Evolutionary conservation across 2,113 vertebrate genomes (phyloP).

Genomic region (Stegastes partitus): DNA sequence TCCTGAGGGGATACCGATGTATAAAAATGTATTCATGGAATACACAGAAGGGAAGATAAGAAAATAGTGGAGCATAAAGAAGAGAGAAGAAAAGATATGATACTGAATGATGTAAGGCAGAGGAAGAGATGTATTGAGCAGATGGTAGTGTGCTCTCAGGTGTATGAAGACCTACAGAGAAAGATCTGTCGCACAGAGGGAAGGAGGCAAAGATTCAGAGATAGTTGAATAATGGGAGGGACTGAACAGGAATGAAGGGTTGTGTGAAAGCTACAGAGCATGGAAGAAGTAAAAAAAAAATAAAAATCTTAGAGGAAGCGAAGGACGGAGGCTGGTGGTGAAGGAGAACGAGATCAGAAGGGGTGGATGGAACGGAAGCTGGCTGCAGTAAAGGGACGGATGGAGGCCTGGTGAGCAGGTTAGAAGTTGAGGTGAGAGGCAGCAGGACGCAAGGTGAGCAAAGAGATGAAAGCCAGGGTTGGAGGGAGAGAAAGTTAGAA

Average conservation of each 20-base stretch:
- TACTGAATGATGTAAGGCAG: conserved; percentile 39
- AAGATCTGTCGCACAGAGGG: conserved; percentile 70
- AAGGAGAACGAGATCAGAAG: conserved; percentile 36
- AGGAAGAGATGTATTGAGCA: conserved; percentile 56
- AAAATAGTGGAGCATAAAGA: background rate
- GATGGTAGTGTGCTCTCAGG: conserved; percentile 72
- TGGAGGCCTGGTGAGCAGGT: conserved; percentile 56
- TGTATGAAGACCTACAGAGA: conserved; percentile 72
- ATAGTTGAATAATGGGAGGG: conserved; percentile 58
- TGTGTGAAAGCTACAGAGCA: conserved; percentile 29
- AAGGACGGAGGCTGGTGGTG: background rate
- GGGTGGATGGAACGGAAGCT: conserved; percentile 51
- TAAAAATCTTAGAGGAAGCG: conserved; percentile 21
- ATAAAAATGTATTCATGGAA: conserved; percentile 36
- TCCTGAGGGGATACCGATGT: conserved; percentile 13
- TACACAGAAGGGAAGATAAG: conserved; percentile 13
- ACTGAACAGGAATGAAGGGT: conserved; percentile 15
- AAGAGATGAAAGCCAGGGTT: conserved; percentile 61
- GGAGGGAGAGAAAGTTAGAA: conserved; percentile 46
- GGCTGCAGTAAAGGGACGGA: conserved; percentile 44
- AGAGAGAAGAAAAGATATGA: conserved; percentile 14
- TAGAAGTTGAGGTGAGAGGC: conserved; percentile 68
- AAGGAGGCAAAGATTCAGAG: conserved; percentile 51
- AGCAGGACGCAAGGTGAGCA: conserved; percentile 63
- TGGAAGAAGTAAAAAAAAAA: conserved; percentile 33